phyloP scores from a whole-genome alignment of 2,797 vertebrate species.

The Podarcis siculus region DNA sequence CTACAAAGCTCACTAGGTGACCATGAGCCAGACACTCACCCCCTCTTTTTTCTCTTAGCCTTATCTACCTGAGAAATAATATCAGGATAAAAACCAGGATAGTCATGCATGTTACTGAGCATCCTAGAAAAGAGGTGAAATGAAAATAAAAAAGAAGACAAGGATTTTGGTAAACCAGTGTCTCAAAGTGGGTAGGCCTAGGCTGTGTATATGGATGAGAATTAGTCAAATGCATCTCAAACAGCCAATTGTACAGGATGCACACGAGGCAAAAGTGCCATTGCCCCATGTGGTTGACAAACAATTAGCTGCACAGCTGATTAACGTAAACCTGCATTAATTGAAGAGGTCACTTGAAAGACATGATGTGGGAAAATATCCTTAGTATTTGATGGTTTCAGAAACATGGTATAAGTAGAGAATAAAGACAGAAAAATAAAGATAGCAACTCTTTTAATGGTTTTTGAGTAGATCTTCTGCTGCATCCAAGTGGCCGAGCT shows the following conservation, averaged over 20 bases:
- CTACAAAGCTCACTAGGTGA: not conserved
- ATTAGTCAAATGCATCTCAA: not conserved
- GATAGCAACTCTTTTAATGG: not conserved
- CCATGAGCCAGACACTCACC: not conserved
- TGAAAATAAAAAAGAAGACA: not conserved
- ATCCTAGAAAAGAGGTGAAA: no score
- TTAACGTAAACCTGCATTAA: not conserved
- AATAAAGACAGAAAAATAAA: not conserved
- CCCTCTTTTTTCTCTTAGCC: not conserved
- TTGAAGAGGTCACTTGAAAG: not conserved
- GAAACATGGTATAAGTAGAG: not conserved
- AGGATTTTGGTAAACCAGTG: not conserved
- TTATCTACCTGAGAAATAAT: not conserved
- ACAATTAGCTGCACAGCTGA: not conserved
- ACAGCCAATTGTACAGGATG: not conserved
- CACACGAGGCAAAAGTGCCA: not conserved
- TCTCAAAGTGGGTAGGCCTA: not conserved
- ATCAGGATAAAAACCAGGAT: not conserved
- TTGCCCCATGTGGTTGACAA: not conserved
- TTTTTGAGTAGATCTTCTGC: constrained; percentile 17
- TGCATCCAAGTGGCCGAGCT: constrained; percentile 21
- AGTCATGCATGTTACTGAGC: not conserved
- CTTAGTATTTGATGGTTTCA: not conserved
- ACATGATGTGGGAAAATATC: not conserved
- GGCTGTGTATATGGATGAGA: not conserved